Evolutionary conservation across 2,113 vertebrate species (phyloP).

Genomic region (Tachysurus vachellii): DNA sequence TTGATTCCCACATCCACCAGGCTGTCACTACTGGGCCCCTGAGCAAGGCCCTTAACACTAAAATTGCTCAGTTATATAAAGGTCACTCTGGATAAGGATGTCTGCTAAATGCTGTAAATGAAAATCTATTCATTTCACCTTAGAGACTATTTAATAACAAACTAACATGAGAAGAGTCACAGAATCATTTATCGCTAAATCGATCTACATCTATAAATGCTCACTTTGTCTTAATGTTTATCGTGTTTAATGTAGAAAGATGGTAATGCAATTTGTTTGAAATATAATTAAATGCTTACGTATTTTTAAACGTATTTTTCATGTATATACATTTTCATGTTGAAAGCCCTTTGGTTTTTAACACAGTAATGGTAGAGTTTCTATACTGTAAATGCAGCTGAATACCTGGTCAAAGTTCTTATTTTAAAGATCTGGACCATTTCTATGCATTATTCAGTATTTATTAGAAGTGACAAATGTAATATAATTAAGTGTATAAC

Average conservation of each 20-base stretch:
- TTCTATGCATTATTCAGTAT: neutral
- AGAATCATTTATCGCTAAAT: constrained; percentile 16
- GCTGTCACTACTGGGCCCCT: too few relatives aligned
- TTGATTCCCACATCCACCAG: too few relatives aligned
- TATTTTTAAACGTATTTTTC: neutral
- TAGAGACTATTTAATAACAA: constrained; percentile 17
- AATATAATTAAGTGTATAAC: neutral
- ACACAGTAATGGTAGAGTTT: neutral
- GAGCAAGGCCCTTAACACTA: too few relatives aligned
- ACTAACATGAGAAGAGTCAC: constrained; percentile 4
- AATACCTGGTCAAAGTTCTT: neutral
- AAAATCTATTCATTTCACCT: constrained; percentile 14
- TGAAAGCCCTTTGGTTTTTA: neutral
- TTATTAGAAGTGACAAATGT: neutral
- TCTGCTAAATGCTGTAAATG: too few relatives aligned
- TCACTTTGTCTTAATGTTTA: neutral
- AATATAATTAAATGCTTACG: neutral
- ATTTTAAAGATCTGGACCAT: neutral
- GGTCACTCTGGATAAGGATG: too few relatives aligned
- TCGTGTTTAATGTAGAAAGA: neutral
- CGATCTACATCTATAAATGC: constrained; percentile 2
- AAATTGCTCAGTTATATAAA: too few relatives aligned
- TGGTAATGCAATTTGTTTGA: too few relatives aligned
- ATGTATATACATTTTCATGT: neutral
- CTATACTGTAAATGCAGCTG: neutral